A percentile compares a stretch with the other conserved stretches of the same genome.
Conservation (phyloP, 2,113 vertebrate species). For the Microtus richardsoni region DNA sequence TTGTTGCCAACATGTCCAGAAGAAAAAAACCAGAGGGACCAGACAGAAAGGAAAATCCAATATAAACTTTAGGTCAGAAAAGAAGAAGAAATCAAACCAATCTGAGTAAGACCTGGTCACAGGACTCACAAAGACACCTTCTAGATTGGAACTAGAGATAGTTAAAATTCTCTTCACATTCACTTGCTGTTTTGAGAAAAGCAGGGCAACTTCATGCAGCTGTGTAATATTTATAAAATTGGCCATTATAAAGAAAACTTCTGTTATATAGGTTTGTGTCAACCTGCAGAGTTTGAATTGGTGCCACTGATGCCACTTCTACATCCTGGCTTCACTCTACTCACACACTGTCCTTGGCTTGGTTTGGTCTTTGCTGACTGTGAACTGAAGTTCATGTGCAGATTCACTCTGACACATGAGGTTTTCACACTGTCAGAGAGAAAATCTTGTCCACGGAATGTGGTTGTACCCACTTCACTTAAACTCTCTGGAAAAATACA, state of each 20-base stretch:
- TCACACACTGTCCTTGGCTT: neutral
- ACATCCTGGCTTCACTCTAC: neutral
- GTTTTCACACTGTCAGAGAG: neutral
- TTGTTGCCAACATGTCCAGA: neutral
- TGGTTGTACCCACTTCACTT: neutral
- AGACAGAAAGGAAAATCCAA: neutral
- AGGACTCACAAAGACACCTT: neutral
- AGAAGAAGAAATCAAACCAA: neutral
- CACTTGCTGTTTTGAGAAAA: neutral
- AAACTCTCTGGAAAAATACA: neutral
- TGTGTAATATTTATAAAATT: neutral
- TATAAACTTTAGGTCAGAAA: neutral
- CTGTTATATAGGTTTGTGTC: neutral
- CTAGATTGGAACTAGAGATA: neutral
- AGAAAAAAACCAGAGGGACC: slow-evolving; percentile 48
- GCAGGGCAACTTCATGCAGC: neutral
- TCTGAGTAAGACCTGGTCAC: neutral
- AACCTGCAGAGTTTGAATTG: neutral
- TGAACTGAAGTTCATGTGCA: neutral
- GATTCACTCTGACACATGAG: neutral
- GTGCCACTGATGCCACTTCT: neutral
- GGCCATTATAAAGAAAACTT: neutral
- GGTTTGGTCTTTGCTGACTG: neutral
- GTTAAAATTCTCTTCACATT: neutral
- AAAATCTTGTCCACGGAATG: neutral